phyloP scores from a whole-genome alignment of 2,113 vertebrate genomes.

The Bagarius yarrelli region DNA sequence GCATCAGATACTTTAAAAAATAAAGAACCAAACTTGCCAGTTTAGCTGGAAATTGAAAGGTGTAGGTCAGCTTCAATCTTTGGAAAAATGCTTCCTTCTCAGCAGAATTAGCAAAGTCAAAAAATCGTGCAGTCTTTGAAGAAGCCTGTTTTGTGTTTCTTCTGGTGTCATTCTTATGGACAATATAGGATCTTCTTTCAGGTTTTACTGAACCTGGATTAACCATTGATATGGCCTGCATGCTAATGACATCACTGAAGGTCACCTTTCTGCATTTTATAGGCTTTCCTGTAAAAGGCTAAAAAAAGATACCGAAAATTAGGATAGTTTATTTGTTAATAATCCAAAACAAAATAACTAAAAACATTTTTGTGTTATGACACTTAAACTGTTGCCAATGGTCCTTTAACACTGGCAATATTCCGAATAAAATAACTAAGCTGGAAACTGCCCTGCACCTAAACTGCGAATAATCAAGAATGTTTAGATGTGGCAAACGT shows the following conservation, averaged over 20 bases:
- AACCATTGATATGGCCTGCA: background rate
- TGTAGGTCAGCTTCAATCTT: conserved; percentile 32
- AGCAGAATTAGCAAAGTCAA: conserved; percentile 56
- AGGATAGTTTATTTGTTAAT: no score
- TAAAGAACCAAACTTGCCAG: conserved; percentile 13
- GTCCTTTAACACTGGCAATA: no score
- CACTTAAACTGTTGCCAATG: no score
- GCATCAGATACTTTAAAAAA: no score
- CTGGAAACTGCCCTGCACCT: no score
- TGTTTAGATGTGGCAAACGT: no score
- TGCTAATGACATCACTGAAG: conserved; percentile 53
- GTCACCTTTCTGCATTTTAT: conserved; percentile 58
- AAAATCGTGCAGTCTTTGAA: conserved; percentile 51
- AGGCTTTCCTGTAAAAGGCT: conserved; percentile 5
- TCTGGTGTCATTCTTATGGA: background rate
- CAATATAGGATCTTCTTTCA: background rate
- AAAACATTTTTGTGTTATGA: no score
- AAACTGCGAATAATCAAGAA: no score
- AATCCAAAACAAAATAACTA: no score
- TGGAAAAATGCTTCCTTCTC: conserved; percentile 55
- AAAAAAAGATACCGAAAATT: no score
- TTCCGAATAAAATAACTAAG: no score
- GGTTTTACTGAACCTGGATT: background rate
- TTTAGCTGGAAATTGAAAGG: conserved; percentile 51
- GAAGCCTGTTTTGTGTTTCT: background rate